phyloP scores from a whole-genome alignment of 2,888 invertebrate genomes.

The Parasteatoda lunata region DNA sequence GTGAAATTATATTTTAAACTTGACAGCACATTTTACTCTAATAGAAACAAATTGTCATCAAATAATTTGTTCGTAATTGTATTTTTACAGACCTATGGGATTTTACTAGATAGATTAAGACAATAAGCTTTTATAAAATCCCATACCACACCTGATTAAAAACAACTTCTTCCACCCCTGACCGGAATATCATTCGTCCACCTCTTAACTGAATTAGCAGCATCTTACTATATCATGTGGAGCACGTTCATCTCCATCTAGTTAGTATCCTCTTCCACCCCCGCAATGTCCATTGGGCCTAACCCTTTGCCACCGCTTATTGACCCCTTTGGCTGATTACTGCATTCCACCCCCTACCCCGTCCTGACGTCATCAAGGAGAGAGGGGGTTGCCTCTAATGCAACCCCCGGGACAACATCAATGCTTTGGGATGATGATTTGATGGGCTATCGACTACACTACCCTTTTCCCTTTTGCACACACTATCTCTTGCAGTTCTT shows the following conservation, averaged over 20 bases:
- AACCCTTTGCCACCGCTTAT: constrained; percentile 67
- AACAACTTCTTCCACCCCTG: too few species aligned
- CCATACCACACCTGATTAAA: too few species aligned
- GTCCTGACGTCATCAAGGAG: constrained; percentile 53
- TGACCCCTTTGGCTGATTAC: constrained; percentile 68
- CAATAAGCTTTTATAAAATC: too few species aligned
- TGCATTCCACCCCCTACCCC: constrained; percentile 48
- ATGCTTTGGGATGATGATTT: constrained; percentile 58
- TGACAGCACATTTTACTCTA: too few species aligned
- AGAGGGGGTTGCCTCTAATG: constrained; percentile 36
- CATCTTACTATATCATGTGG: constrained; percentile 26
- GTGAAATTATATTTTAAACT: too few species aligned
- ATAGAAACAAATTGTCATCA: too few species aligned
- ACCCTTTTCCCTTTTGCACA: neutral
- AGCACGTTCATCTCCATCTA: constrained; percentile 49
- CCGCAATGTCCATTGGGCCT: constrained; percentile 54
- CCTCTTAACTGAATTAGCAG: neutral
- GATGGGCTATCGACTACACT: constrained; percentile 42
- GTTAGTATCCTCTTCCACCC: constrained; percentile 54
- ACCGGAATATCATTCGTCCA: neutral
- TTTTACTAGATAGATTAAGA: too few species aligned
- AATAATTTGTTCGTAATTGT: too few species aligned
- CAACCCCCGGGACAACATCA: constrained; percentile 60
- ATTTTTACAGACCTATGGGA: too few species aligned
- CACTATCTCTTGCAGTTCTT: neutral